Percentiles rank a stretch among this genome's conserved stretches.
These are phyloP conservation scores for Philaethria dido DNA, from an alignment of 2,888 invertebrate species.

Conservation along the genomic window DNA sequence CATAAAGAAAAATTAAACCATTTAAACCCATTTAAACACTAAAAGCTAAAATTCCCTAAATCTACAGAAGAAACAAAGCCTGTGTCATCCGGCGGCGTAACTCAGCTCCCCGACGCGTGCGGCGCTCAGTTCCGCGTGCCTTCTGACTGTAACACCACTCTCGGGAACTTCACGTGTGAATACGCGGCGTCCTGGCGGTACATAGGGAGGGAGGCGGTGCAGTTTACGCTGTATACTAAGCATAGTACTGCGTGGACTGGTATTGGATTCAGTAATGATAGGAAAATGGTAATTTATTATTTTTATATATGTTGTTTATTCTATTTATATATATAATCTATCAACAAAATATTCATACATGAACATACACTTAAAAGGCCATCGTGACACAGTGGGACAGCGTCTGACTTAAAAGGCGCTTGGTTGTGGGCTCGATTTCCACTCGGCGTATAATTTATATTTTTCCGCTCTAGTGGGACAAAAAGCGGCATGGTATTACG, in stretches of 20 bases:
- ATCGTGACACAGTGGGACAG: not conserved
- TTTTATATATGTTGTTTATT: no score
- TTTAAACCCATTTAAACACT: no score
- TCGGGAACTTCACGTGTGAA: slow-evolving; percentile 86
- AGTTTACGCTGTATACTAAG: slow-evolving; percentile 91
- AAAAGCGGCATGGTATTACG: no score
- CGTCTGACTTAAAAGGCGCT: no score
- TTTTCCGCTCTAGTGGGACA: no score
- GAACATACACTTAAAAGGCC: no score
- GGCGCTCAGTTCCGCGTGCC: slow-evolving; percentile 92
- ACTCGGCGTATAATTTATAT: no score
- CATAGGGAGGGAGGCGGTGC: slow-evolving; percentile 88
- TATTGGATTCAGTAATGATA: slow-evolving; percentile 93
- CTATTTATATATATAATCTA: no score
- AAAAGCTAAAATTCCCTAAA: no score
- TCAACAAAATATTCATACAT: no score
- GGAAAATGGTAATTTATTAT: slow-evolving; percentile 87
- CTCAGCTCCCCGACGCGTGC: slow-evolving; percentile 77
- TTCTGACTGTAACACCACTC: slow-evolving; percentile 83
- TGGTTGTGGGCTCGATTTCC: no score
- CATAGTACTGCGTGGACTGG: slow-evolving; percentile 94
- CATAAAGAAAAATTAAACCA: no score
- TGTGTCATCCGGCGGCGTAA: slow-evolving; percentile 66
- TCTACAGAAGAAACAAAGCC: slow-evolving; percentile 76
- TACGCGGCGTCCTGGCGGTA: slow-evolving; percentile 93